phyloP scores from a whole-genome alignment of 2,113 vertebrate species.

The Oryzias woworae region DNA sequence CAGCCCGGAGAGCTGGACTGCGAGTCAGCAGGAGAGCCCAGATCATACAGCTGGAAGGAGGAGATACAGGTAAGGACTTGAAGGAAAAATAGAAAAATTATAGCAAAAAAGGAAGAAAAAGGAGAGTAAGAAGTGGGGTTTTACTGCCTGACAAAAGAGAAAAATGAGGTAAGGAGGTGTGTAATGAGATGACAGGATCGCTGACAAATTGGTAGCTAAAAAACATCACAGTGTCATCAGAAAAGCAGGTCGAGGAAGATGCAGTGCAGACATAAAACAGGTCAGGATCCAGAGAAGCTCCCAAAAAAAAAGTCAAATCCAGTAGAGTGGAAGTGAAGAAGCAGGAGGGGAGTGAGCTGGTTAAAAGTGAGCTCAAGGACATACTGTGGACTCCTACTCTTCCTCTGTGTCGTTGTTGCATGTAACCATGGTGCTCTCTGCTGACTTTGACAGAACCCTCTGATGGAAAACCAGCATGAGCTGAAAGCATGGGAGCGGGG shows the following conservation, averaged over 20 bases:
- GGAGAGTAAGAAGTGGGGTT: background rate
- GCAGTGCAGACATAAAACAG: conserved; percentile 3
- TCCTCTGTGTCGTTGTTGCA: background rate
- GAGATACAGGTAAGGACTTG: conserved; percentile 34
- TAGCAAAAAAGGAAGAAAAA: background rate
- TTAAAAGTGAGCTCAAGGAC: conserved; percentile 12
- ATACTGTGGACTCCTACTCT: background rate
- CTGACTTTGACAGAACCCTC: conserved; percentile 15
- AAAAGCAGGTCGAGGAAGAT: conserved; percentile 6
- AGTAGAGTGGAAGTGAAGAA: conserved; percentile 5
- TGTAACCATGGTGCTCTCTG: background rate
- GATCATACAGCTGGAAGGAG: conserved; percentile 79
- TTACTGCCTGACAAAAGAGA: background rate
- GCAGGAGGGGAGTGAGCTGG: conserved; percentile 6
- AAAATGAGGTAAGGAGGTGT: background rate
- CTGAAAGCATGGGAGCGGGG: conserved; percentile 6
- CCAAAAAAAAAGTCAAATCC: conserved; percentile 6
- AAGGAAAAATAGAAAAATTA: background rate
- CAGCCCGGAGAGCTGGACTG: conserved; percentile 85
- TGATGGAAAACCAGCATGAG: conserved; percentile 1
- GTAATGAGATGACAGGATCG: background rate
- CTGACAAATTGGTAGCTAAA: conserved; percentile 9
- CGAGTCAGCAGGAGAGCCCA: conserved; percentile 83
- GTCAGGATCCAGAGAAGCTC: conserved; percentile 19
- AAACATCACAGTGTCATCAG: conserved; percentile 20